Conservation (phyloP, 2,113 vertebrate genomes). For the Takifugu flavidus region DNA sequence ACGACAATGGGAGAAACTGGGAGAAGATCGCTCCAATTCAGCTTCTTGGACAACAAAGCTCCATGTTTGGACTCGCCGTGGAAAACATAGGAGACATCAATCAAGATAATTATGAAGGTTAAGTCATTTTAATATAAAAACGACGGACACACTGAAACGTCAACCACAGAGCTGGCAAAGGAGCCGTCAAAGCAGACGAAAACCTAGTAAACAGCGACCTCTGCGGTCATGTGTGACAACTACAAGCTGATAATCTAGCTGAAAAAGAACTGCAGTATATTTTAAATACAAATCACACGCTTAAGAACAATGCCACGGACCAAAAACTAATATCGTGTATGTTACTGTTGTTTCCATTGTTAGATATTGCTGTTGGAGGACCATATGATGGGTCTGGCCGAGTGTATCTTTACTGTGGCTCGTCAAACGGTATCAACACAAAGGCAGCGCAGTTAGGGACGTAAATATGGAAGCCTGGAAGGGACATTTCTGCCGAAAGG, state of each 20-base stretch:
- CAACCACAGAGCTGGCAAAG: neutral
- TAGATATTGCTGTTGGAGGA: slow-evolving; percentile 90
- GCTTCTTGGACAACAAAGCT: slow-evolving; percentile 80
- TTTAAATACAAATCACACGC: neutral
- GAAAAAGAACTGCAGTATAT: neutral
- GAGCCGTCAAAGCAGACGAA: neutral
- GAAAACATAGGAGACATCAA: slow-evolving; percentile 88
- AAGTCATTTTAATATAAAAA: slow-evolving; percentile 14
- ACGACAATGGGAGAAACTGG: slow-evolving; percentile 78
- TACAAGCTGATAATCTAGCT: neutral
- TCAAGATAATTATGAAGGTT: slow-evolving; percentile 86
- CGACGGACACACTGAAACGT: neutral
- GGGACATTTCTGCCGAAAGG: neutral
- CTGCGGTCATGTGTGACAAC: neutral
- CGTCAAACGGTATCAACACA: slow-evolving; percentile 75
- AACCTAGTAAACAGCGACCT: neutral
- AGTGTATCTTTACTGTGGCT: slow-evolving; percentile 87
- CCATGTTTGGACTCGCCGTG: slow-evolving; percentile 91
- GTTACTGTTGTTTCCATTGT: slow-evolving; percentile 22
- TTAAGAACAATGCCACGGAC: neutral
- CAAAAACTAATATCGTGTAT: no score
- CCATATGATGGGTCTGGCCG: slow-evolving; percentile 83
- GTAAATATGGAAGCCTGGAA: neutral
- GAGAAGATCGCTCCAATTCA: slow-evolving; percentile 71
- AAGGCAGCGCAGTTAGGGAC: slow-evolving; percentile 80